Percentiles rank a stretch among this genome's conserved stretches.
Conservation (phyloP, 2,797 vertebrate genomes). For the Heteromormyrus szaboi region DNA sequence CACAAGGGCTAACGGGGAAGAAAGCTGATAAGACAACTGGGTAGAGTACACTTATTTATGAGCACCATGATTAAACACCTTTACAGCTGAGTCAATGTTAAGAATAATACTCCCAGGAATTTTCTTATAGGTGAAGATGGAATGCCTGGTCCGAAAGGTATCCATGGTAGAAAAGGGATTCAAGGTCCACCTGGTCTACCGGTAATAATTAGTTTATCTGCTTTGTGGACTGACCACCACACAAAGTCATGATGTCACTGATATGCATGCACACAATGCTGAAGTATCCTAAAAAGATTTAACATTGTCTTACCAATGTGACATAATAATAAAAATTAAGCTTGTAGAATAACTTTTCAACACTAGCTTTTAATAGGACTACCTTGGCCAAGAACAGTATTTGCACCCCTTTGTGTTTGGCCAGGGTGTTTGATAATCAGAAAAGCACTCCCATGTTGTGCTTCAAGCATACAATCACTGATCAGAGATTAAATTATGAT, state of each 20-base stretch:
- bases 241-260: neutral
- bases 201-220: slow-evolving; percentile 30
- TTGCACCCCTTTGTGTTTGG: neutral
- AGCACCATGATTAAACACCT: neutral
- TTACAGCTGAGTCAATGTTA: neutral
- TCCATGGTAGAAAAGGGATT: slow-evolving; percentile 38
- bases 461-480: neutral
- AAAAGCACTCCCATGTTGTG: neutral
- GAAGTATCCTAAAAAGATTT: neutral
- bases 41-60: neutral
- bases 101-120: neutral
- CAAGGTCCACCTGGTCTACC: slow-evolving; percentile 41
- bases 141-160: slow-evolving; percentile 39
- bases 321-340: neutral
- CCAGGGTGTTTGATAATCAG: neutral
- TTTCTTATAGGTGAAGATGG: slow-evolving; percentile 41
- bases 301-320: neutral
- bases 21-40: neutral
- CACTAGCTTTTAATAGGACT: neutral
- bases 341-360: neutral
- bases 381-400: neutral
- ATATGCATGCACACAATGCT: neutral
- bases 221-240: neutral
- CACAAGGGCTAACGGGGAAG: neutral
- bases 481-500: neutral